Base-by-base conservation (phyloP, 2,888 invertebrate genomes). In the Bugulina stolonifera region DNA sequence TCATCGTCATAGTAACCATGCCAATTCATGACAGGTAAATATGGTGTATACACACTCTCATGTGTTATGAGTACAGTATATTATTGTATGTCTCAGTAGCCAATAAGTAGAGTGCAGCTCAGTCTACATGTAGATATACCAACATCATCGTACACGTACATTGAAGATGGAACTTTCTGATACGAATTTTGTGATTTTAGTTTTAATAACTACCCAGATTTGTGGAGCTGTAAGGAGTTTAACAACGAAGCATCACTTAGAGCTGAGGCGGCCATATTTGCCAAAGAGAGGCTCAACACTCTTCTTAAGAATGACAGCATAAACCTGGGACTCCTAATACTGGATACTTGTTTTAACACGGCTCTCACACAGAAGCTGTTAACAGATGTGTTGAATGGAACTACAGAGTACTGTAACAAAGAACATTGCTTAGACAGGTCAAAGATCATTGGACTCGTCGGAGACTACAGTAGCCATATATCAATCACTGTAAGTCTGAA, bases 1-100 rank as follows among this genome's bases (percentile, higher is more conserved):
- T 25, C n/a, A 64, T 64, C 27, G 5, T 64, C 3, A 32, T 64
- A 14, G 64, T 64, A 3, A 64, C 64, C 3, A 64, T 27, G 18
- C 64, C 29, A 32, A 32, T 64, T 2, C 64, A 64, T 32, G 64
- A 64, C 64, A 64, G 14, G 64, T 64, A 64, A 5, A 32, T 64
- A 3, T 55, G 25, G 18, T n/a, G n/a, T n/a, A n/a, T n/a, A n/a
- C n/a, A n/a, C n/a, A n/a, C n/a, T n/a, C n/a, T n/a, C n/a, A n/a
- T n/a, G n/a, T n/a, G n/a, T n/a, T n/a, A n/a, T n/a, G n/a, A n/a
- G n/a, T n/a, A n/a, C n/a, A n/a, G n/a, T n/a, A n/a, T n/a, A n/a
- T n/a, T n/a, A n/a, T n/a, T n/a, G n/a, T n/a, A n/a, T n/a, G n/a
- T n/a, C n/a, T n/a, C n/a, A n/a, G n/a, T n/a, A n/a, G n/a, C n/a